These are phyloP conservation scores for Hypselothyrea guttata DNA, from an alignment of 2,888 invertebrate genomes.

Conservation along the genomic window DNA sequence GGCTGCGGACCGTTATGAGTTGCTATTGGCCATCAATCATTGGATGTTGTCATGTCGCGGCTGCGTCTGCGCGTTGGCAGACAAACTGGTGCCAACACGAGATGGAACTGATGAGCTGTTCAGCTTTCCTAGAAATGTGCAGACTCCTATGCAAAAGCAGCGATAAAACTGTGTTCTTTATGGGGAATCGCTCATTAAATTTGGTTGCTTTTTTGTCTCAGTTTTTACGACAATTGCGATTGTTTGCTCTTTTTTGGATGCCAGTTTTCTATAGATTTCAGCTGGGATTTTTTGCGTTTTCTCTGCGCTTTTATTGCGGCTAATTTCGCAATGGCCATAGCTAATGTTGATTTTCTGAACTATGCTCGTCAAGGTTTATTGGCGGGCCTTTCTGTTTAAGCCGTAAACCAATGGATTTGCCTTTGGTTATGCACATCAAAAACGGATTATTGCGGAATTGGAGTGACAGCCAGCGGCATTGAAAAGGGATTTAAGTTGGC, in stretches of 20 bases:
- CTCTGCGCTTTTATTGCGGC: conserved; percentile 33
- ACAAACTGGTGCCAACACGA: conserved; percentile 71
- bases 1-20: conserved; percentile 60
- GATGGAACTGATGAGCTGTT: conserved; percentile 25
- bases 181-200: conserved; percentile 44
- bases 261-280: conserved; percentile 10
- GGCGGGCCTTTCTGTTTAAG: conserved; percentile 27
- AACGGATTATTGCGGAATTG: conserved; percentile 33
- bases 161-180: conserved; percentile 65
- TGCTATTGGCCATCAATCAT: conserved; percentile 65
- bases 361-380: conserved; percentile 45
- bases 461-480: conserved; percentile 41
- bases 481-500: conserved; percentile 32
- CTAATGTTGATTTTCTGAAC: conserved; percentile 31
- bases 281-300: conserved; percentile 17
- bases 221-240: conserved; percentile 43
- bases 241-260: conserved; percentile 25
- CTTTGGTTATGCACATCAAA: conserved; percentile 47
- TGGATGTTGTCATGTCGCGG: conserved; percentile 43
- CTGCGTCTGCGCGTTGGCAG: conserved; percentile 65
- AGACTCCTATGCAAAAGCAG: conserved; percentile 12
- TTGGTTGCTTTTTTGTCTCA: conserved; percentile 2
- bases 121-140: conserved; percentile 47
- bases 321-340: conserved; percentile 42
- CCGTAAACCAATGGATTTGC: conserved; percentile 49